A percentile compares a stretch with the other conserved stretches of the same genome.
Conservation (phyloP, 2,113 vertebrate species). For the Paramormyrops kingsleyae region DNA sequence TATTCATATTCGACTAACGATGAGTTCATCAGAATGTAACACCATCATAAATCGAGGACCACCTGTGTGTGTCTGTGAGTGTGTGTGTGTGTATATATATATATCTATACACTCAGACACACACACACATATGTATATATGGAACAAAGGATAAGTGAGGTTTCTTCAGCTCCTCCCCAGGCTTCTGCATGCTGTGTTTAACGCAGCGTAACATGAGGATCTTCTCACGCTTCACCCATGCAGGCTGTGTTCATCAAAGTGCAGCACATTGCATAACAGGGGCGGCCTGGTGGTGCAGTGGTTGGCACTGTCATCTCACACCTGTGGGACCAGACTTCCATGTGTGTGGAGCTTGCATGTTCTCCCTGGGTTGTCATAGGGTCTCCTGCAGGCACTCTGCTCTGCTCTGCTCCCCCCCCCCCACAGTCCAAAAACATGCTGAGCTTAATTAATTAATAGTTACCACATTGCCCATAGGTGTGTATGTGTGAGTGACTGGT, state of each 20-base stretch:
- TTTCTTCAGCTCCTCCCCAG: not conserved
- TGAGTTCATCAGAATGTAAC: too few species aligned
- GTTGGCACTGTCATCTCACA: not conserved
- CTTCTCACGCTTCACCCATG: not conserved
- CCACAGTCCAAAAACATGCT: not conserved
- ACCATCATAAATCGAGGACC: too few species aligned
- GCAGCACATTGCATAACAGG: not conserved
- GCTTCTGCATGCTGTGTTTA: not conserved
- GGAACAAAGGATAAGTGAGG: not conserved
- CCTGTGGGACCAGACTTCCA: not conserved
- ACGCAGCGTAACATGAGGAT: not conserved
- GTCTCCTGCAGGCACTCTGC: not conserved
- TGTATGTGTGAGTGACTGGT: not conserved
- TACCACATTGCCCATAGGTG: not conserved
- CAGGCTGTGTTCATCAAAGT: not conserved
- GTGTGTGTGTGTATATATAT: too few species aligned
- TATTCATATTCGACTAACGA: too few species aligned
- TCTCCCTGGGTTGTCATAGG: too few species aligned
- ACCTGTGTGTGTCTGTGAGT: too few species aligned
- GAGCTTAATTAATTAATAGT: too few species aligned
- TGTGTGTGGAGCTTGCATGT: not conserved
- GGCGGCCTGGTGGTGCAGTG: not conserved
- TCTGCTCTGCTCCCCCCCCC: too few species aligned
- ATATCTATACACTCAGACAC: too few species aligned
- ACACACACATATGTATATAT: not conserved